A percentile compares a stretch with the other conserved stretches of the same genome.
Conservation (phyloP, 35 echinoderm and acorn worm genomes). For the Stichopus chloronotus region DNA sequence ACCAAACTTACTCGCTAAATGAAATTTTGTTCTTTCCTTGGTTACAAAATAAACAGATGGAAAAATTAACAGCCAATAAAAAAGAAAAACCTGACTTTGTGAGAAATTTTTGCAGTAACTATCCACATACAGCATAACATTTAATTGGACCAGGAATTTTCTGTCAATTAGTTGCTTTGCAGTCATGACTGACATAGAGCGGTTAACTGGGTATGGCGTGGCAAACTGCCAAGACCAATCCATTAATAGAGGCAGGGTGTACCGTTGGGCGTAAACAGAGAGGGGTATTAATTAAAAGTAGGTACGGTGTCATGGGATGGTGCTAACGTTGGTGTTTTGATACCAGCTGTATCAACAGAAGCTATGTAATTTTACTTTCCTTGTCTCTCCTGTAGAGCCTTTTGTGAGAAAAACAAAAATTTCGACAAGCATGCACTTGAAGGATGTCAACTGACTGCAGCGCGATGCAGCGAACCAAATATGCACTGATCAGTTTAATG, state of each 20-base stretch:
- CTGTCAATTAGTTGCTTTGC: not conserved
- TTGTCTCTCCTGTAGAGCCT: too few species aligned
- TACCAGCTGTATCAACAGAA: conserved; percentile 36
- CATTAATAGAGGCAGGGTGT: conserved; percentile 33
- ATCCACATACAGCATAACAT: not conserved
- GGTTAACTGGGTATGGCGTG: not conserved
- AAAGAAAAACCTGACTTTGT: not conserved
- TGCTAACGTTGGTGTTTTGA: not conserved
- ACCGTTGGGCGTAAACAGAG: conserved; percentile 30
- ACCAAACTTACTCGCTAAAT: too few species aligned
- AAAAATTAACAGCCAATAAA: not conserved
- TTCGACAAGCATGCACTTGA: too few species aligned
- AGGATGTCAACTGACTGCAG: too few species aligned
- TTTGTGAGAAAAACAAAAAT: too few species aligned
- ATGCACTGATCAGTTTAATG: too few species aligned
- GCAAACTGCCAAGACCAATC: conserved; percentile 40
- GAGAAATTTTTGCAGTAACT: not conserved
- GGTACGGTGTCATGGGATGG: not conserved
- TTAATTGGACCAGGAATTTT: conserved; percentile 17
- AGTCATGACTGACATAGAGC: not conserved
- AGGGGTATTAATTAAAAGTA: not conserved
- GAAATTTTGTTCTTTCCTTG: not conserved
- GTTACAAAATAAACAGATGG: not conserved
- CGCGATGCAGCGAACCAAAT: too few species aligned
- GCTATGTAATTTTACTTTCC: not conserved